A percentile compares a stretch with the other conserved stretches of the same genome.
phyloP scores from a whole-genome alignment of 2,797 vertebrate genomes.

The Mus caroli region DNA sequence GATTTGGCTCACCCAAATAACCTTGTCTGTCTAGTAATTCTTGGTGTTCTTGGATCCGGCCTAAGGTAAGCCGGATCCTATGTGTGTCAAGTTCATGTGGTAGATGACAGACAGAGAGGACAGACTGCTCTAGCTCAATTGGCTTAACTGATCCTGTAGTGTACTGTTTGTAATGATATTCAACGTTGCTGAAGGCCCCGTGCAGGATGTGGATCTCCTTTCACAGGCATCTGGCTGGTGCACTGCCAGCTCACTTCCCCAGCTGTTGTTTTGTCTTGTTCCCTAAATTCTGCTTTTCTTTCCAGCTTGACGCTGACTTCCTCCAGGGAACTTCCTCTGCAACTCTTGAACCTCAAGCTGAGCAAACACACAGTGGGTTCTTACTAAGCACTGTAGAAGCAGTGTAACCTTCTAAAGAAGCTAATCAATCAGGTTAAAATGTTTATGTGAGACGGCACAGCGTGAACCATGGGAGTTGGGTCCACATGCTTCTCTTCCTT shows the following conservation, averaged over 20 bases:
- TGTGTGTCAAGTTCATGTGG: neutral
- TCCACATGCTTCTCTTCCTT: neutral
- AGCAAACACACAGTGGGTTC: neutral
- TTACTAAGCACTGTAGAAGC: neutral
- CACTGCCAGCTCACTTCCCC: neutral
- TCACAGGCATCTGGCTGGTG: neutral
- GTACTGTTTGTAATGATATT: neutral
- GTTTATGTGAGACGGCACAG: constrained; percentile 7
- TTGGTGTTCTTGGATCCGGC: neutral
- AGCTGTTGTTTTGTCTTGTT: neutral
- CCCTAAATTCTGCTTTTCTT: constrained; percentile 63
- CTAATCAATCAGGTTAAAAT: constrained; percentile 16
- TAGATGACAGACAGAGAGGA: neutral
- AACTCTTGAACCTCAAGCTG: constrained; percentile 25
- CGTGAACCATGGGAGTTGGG: neutral
- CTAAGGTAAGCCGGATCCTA: neutral
- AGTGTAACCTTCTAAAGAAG: neutral
- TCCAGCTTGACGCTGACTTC: constrained; percentile 26
- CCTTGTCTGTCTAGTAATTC: neutral
- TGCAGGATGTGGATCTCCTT: neutral
- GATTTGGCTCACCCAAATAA: neutral
- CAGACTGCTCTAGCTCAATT: neutral
- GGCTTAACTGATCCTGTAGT: neutral
- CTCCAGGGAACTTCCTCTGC: constrained; percentile 36
- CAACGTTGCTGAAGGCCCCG: neutral